These are phyloP conservation scores for Paramuricea clavata DNA, from an alignment of 92 coral and sea anemone genomes.

Conservation along the genomic window DNA sequence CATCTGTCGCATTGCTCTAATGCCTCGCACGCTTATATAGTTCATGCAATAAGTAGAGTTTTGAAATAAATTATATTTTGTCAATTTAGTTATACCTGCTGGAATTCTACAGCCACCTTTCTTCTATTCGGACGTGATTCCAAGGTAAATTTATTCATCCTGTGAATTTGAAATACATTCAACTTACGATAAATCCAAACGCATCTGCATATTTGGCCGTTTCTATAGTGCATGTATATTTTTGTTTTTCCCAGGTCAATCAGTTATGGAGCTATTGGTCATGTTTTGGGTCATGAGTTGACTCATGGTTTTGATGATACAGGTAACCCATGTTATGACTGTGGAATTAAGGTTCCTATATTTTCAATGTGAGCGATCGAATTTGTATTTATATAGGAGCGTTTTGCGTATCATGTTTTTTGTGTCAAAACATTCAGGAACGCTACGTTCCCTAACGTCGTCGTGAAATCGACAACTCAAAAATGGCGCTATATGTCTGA, in stretches of 20 bases:
- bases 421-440: too few species aligned
- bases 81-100: constrained; percentile 83
- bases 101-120: constrained; percentile 97
- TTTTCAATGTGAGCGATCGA: not conserved
- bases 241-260: constrained; percentile 70
- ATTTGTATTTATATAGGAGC: too few species aligned
- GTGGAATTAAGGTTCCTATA: not conserved
- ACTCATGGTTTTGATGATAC: constrained; percentile 99
- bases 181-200: not conserved
- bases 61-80: not conserved
- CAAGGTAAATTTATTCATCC: constrained; percentile 74
- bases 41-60: too few species aligned
- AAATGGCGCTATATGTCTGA: too few species aligned
- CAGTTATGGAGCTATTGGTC: constrained; percentile 99
- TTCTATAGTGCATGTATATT: not conserved
- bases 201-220: not conserved
- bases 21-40: too few species aligned
- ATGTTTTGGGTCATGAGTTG: constrained; percentile 97
- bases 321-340: constrained; percentile 60
- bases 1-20: too few species aligned
- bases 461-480: too few species aligned
- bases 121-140: constrained; percentile 89
- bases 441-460: too few species aligned
- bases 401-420: too few species aligned
- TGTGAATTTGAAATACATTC: not conserved